Percentiles rank a stretch among this genome's conserved stretches.
Evolutionary conservation across 2,888 invertebrate species (phyloP).

Genomic region (Spodoptera picta): DNA sequence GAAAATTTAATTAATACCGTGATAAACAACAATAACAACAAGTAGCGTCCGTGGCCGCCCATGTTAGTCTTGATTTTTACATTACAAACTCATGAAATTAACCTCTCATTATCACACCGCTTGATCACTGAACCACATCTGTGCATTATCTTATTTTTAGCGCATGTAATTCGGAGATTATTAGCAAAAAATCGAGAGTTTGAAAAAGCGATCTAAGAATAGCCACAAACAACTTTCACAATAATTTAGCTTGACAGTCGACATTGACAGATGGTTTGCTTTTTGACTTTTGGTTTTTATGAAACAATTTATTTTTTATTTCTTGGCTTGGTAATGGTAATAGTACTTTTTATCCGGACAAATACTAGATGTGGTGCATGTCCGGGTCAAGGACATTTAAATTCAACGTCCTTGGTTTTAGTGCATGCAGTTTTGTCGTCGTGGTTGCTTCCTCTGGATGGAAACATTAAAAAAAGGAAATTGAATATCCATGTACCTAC

Average conservation of each 20-base stretch:
- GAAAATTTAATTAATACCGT: conserved; percentile 56
- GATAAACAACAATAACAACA: conserved; percentile 60
- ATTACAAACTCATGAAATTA: conserved; percentile 16
- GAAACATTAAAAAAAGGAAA: too few species aligned
- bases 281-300: background rate
- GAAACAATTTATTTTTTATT: background rate
- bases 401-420: too few species aligned
- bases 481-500: too few species aligned
- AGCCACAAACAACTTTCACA: conserved; percentile 4
- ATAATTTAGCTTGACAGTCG: conserved; percentile 12
- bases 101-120: conserved; percentile 11
- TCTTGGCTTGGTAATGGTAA: too few species aligned
- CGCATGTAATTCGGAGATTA: conserved; percentile 21
- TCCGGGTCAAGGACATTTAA: too few species aligned
- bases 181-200: conserved; percentile 15
- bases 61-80: conserved; percentile 43
- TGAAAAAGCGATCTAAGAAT: conserved; percentile 10
- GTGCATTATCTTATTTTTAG: conserved; percentile 43
- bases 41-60: conserved; percentile 41
- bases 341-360: too few species aligned
- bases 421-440: too few species aligned
- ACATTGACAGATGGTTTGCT: conserved; percentile 15
- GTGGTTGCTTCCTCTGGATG: too few species aligned
- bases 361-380: too few species aligned
- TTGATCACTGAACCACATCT: conserved; percentile 9